phyloP scores from a whole-genome alignment of 1,140 invertebrate genomes.

The Hyles euphorbiae region DNA sequence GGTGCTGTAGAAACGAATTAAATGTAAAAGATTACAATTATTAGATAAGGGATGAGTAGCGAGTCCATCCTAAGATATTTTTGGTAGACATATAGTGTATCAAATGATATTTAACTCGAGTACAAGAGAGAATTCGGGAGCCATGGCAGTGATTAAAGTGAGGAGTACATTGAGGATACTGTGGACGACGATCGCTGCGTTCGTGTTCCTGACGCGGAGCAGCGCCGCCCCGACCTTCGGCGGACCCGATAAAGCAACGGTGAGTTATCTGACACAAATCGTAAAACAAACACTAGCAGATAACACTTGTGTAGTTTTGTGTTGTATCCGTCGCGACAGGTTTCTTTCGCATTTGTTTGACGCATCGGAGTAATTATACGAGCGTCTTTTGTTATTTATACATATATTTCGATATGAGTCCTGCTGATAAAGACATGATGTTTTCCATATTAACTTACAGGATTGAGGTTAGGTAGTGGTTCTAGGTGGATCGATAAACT shows the following conservation, averaged over 20 bases:
- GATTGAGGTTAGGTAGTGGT: too few species aligned
- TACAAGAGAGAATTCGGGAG: slow-evolving; percentile 35
- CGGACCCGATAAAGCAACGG: slow-evolving; percentile 58
- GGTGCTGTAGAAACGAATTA: slow-evolving; percentile 24
- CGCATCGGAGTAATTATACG: too few species aligned
- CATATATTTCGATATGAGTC: too few species aligned
- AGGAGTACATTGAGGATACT: slow-evolving; percentile 54
- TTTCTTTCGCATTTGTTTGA: too few species aligned
- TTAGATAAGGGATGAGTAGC: slow-evolving; percentile 35
- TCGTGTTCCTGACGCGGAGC: slow-evolving; percentile 50
- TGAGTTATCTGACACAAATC: slow-evolving; percentile 30
- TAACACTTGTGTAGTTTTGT: too few species aligned
- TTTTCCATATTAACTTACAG: too few species aligned
- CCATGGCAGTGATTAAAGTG: slow-evolving; percentile 47
- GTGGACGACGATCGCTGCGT: slow-evolving; percentile 39
- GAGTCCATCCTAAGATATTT: slow-evolving; percentile 40
- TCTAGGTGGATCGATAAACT: too few species aligned
- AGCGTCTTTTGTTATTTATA: too few species aligned
- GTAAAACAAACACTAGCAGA: too few species aligned
- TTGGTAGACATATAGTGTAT: slow-evolving; percentile 32
- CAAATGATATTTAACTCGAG: slow-evolving; percentile 54
- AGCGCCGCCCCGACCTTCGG: slow-evolving; percentile 62
- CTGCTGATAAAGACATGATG: too few species aligned
- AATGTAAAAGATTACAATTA: slow-evolving; percentile 40
- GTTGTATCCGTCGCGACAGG: too few species aligned